Evolutionary conservation across 2,797 vertebrate genomes (phyloP), one percentile per base, ranked within the genome.

Genomic region (Crypturellus tataupa): DNA sequence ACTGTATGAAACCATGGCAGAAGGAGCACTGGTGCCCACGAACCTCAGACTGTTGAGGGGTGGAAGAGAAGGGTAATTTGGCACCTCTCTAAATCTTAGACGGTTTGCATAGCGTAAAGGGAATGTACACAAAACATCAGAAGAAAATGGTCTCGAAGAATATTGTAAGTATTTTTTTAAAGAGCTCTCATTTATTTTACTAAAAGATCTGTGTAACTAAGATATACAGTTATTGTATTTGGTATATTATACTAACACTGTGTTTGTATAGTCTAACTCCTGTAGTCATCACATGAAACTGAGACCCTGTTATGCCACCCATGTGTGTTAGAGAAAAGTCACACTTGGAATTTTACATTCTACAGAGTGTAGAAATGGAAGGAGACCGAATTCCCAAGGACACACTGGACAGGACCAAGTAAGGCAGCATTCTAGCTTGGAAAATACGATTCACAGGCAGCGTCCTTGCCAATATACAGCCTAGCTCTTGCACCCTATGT

Each of bases 381-480:
- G 47, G 64, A 79, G 39, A 7, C 9, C 8, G 15, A 56, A 70
- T 94, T 93, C 55, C 37, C n/a, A 47, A 67, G 12, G 35, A 53
- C 73, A n/a, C 63, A 70, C 13, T 56, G 77, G 79, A 49, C 47
- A 64, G 11, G 75, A 33, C 37, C 88, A 75, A 35, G 80, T 90
- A 94, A 93, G 60, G 21, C 27, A 65, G 0, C 3, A 59, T 88
- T 90, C 87, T 81, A 93, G 42, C 56, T 73, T 0, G 3, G 42
- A 39, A 93, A 88, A 70, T n/a, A 78, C 51, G 60, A 58, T 73
- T 90, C 73, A 70, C 67, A 91, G 85, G 7, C 67, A 77, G 55
- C 62, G 56, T 42, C 69, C 60, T 73, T 47, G 53, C 81, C 55
- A 58, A 42, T 62, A 70, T 37, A 80, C 60, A 94, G 42, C 60